Base-by-base conservation (phyloP, 2,797 vertebrate genomes). In the Myoxocephalus aenaeus region DNA sequence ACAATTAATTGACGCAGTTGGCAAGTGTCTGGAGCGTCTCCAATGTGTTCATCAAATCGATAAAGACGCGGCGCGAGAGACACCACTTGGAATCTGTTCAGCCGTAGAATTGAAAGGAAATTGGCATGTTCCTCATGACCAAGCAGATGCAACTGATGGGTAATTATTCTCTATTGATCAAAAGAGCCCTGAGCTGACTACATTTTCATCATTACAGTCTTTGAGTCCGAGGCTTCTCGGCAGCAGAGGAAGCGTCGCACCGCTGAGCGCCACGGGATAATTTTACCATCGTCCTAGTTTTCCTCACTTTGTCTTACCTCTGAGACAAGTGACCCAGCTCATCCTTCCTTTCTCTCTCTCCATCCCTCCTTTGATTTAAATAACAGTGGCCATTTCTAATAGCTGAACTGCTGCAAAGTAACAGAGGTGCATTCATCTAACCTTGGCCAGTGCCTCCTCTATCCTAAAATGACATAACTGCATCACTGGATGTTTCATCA, bases 231-330 rank as follows among this genome's bases (percentile, higher is more conserved):
- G 46, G 79, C 68, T 57, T 68, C 34, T 80, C 9, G 4, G n/a
- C 15, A 46, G 74, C 69, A 36, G 73, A 32, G 46, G 83, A 69
- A 65, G 65, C 53, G 27, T 34, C 51, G 66, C 68, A 65, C 77
- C 75, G 77, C 85, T 80, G 88, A 84, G 72, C 34, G 34, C 85
- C 83, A 46, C 15, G 50, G 61, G 90, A 93, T 94, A 90, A 95
- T 94, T 95, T 93, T 94, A 94, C 91, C 91, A 69, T 50, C 81
- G 94, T 71, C 94, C 95, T 94, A 94, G 77, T 94, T 95, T 93
- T 80, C 88, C 62, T 89, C 87, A 80, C 85, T 89, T 87, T 85
- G 79, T 74, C 92, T 93, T 86, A 66, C 89, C 90, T 86, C 57
- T 2, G 93, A 94, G 93, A 95, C 85, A 58, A 92, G 87, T 93